Evolutionary conservation across 2,888 invertebrate species (phyloP).

Genomic region (Eupeodes latifasciatus): DNA sequence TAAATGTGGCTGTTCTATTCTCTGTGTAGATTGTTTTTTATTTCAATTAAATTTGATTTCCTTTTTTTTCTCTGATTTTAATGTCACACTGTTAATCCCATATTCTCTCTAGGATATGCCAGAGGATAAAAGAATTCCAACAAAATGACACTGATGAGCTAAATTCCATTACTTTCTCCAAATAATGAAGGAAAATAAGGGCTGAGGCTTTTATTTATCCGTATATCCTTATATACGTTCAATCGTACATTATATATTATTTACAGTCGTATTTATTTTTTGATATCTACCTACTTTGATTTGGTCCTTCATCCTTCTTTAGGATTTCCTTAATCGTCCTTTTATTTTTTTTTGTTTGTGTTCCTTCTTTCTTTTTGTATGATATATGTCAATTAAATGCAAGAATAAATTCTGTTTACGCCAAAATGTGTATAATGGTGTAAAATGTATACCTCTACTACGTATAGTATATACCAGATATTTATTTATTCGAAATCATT

Average conservation of each 20-base stretch:
- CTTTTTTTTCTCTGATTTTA: slow-evolving; percentile 1
- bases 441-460: slow-evolving; percentile 33
- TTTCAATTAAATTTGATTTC: too few relatives aligned
- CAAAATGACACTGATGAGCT: slow-evolving; percentile 63
- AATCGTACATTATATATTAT: not conserved
- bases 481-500: slow-evolving; percentile 44
- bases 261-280: slow-evolving; percentile 38
- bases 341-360: slow-evolving; percentile 2
- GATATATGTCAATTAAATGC: slow-evolving; percentile 74
- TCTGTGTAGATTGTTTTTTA: too few relatives aligned
- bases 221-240: too few relatives aligned
- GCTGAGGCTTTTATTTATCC: slow-evolving; percentile 32
- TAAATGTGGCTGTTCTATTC: too few relatives aligned
- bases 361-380: slow-evolving; percentile 31
- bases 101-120: slow-evolving; percentile 4
- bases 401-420: slow-evolving; percentile 56
- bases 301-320: not conserved
- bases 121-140: slow-evolving; percentile 36
- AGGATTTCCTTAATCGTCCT: slow-evolving; percentile 40
- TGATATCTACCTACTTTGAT: slow-evolving; percentile 1
- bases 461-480: not conserved
- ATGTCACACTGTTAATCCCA: slow-evolving; percentile 29
- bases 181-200: slow-evolving; percentile 34
- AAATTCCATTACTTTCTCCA: slow-evolving; percentile 56
- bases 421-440: slow-evolving; percentile 29